These are phyloP conservation scores for Tetrax tetrax DNA, from an alignment of 2,113 vertebrate genomes.

Conservation along the genomic window DNA sequence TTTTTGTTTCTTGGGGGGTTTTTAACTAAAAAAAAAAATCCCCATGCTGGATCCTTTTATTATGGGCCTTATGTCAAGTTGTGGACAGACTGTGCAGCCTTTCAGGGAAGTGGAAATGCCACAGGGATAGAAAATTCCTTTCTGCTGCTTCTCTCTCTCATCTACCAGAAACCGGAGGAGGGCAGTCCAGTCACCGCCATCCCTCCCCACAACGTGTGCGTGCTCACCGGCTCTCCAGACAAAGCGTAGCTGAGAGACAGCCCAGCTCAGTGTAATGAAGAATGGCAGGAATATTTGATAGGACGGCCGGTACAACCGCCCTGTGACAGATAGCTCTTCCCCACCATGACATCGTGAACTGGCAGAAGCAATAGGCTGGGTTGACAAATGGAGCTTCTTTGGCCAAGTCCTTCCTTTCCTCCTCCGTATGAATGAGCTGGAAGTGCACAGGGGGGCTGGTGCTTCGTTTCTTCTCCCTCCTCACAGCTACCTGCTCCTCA, in stretches of 20 bases:
- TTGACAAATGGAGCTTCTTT: neutral
- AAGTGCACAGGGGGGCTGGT: fast-evolving
- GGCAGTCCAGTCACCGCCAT: fast-evolving
- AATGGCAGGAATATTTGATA: neutral
- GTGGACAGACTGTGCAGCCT: neutral
- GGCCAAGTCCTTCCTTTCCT: neutral
- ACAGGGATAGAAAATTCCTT: neutral
- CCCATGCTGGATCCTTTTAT: neutral
- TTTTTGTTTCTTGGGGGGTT: too few species aligned
- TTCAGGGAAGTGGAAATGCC: neutral
- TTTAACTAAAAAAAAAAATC: too few species aligned
- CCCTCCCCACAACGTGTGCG: fast-evolving
- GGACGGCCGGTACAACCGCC: neutral
- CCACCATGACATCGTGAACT: fast-evolving
- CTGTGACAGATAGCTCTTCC: neutral
- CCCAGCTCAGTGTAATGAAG: fast-evolving
- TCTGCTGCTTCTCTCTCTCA: neutral
- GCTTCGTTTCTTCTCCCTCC: neutral
- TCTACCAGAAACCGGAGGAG: neutral
- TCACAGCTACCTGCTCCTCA: neutral
- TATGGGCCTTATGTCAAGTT: neutral
- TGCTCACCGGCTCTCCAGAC: neutral
- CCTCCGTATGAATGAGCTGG: neutral
- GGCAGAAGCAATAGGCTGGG: neutral
- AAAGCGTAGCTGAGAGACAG: neutral